phyloP scores from a whole-genome alignment of 2,888 invertebrate genomes.

The Cosmia pyralina region DNA sequence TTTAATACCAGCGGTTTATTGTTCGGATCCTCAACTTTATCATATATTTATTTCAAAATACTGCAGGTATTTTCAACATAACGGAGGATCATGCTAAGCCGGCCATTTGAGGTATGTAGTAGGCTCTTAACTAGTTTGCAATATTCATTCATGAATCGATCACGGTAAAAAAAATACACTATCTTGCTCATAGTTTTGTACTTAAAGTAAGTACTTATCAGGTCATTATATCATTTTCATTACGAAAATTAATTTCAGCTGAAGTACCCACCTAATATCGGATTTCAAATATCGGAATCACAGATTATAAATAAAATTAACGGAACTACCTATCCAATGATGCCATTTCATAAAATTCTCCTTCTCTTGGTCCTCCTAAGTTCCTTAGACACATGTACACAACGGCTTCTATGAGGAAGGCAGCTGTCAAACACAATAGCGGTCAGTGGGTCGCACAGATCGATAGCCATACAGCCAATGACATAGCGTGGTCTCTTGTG shows the following conservation, averaged over 20 bases:
- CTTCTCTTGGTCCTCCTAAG: background rate
- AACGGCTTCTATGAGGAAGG: background rate
- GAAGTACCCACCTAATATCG: background rate
- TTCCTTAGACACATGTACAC: constrained; percentile 16
- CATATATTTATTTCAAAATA: no score
- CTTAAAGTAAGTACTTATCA: no score
- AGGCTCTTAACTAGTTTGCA: background rate
- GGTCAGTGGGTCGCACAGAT: constrained; percentile 62
- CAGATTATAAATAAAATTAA: background rate
- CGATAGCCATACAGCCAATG: constrained; percentile 52
- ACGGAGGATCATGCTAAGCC: no score
- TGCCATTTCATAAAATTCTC: background rate
- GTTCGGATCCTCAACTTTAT: no score
- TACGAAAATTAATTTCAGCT: no score
- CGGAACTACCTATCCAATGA: background rate
- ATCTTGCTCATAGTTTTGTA: no score
- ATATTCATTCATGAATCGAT: background rate
- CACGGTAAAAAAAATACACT: no score
- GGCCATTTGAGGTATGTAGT: no score
- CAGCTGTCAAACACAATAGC: constrained; percentile 42
- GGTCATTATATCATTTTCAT: no score
- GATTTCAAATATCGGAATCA: background rate
- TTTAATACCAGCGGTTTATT: no score
- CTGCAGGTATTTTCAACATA: no score
- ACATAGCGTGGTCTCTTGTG: constrained; percentile 10